Percentiles rank a stretch among this genome's conserved stretches.
Conservation (phyloP, 2,113 vertebrate species). For the Chaenogobius annularis region DNA sequence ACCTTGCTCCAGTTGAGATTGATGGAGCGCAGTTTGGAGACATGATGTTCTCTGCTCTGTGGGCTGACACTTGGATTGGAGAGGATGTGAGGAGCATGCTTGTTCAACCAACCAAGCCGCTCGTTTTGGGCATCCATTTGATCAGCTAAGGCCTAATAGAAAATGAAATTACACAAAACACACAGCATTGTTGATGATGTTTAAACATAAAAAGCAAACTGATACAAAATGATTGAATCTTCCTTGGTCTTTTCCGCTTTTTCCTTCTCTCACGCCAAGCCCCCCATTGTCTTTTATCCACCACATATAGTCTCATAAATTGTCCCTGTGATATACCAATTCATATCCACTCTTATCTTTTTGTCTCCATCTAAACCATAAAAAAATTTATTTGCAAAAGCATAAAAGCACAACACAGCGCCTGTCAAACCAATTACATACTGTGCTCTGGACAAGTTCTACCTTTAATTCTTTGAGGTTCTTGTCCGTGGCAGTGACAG, state of each 20-base stretch:
- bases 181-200: not conserved
- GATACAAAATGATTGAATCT: too few relatives aligned
- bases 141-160: slow-evolving; percentile 77
- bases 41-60: slow-evolving; percentile 82
- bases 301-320: too few relatives aligned
- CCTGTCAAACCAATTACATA: not conserved
- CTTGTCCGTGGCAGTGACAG: slow-evolving; percentile 73
- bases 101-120: slow-evolving; percentile 87
- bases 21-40: slow-evolving; percentile 78
- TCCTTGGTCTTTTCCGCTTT: too few relatives aligned
- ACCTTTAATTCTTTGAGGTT: slow-evolving; percentile 84
- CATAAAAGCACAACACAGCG: not conserved
- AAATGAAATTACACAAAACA: slow-evolving; percentile 5
- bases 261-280: too few relatives aligned
- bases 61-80: slow-evolving; percentile 77
- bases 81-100: slow-evolving; percentile 82
- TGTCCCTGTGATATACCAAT: too few relatives aligned
- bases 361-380: too few relatives aligned
- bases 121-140: slow-evolving; percentile 84
- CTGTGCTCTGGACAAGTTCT: slow-evolving; percentile 37
- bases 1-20: slow-evolving; percentile 90
- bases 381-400: too few relatives aligned
- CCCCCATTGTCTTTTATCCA: too few relatives aligned
- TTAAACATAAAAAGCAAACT: not conserved
- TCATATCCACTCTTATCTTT: too few relatives aligned